Percentiles rank a stretch among this genome's conserved stretches.
phyloP scores from a whole-genome alignment of 2,113 vertebrate genomes.

The Eublepharis macularius region DNA sequence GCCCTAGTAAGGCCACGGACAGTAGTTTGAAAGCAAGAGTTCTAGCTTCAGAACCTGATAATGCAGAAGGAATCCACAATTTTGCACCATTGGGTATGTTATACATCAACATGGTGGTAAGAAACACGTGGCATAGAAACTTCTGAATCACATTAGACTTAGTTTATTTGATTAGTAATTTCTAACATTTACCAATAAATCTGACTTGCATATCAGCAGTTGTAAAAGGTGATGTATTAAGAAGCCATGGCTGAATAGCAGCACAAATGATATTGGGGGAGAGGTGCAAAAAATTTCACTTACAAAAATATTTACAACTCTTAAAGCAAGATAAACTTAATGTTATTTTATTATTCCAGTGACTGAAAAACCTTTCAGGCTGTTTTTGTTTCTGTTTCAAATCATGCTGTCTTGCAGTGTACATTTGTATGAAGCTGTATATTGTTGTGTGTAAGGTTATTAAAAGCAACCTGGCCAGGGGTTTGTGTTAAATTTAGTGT shows the following conservation, averaged over 20 bases:
- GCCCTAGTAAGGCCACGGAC: conserved; percentile 91
- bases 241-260: background rate
- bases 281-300: background rate
- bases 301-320: background rate
- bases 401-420: background rate
- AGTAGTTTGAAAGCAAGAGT: conserved; percentile 94
- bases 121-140: background rate
- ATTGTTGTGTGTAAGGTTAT: background rate
- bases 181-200: background rate
- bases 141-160: background rate
- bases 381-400: background rate
- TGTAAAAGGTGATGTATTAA: background rate
- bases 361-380: background rate
- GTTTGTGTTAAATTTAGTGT: background rate
- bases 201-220: background rate
- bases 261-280: background rate
- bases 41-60: conserved; percentile 95
- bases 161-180: background rate
- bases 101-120: background rate
- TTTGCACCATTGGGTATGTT: conserved; percentile 93
- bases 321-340: background rate
- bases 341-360: background rate
- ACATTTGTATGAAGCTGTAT: background rate
- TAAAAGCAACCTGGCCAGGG: background rate
- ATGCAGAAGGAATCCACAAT: conserved; percentile 97